Evolutionary conservation across 2,797 vertebrate species (phyloP).

Genomic region (Sebastes oblongus): DNA sequence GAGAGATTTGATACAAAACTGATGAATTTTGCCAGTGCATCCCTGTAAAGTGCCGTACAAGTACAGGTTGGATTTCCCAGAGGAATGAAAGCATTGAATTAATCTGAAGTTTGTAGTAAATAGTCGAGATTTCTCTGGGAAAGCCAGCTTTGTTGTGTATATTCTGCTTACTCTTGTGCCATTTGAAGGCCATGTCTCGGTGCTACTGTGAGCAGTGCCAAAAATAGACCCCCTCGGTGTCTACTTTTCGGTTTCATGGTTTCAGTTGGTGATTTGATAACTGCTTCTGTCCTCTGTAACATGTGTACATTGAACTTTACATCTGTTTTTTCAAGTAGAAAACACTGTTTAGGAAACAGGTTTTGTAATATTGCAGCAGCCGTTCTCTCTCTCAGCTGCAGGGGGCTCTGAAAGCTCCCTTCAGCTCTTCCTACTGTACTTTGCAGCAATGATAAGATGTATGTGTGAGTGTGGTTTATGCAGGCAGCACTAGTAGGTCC

Average conservation of each 20-base stretch:
- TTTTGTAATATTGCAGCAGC: constrained; percentile 56
- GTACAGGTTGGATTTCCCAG: constrained; percentile 44
- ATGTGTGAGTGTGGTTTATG: constrained; percentile 41
- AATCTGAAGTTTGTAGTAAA: neutral
- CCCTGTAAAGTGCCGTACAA: constrained; percentile 64
- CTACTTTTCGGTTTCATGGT: constrained; percentile 43
- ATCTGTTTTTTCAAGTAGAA: constrained; percentile 46
- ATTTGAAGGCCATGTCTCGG: constrained; percentile 65
- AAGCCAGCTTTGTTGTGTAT: constrained; percentile 43
- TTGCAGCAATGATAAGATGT: constrained; percentile 35
- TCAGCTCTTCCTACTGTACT: constrained; percentile 49
- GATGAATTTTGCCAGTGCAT: constrained; percentile 31
- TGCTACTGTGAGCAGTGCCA: constrained; percentile 72
- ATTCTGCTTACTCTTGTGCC: constrained; percentile 60
- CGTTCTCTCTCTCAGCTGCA: constrained; percentile 51
- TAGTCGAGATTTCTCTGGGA: constrained; percentile 27
- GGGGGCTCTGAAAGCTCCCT: constrained; percentile 34
- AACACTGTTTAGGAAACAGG: constrained; percentile 45
- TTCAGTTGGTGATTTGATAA: constrained; percentile 51
- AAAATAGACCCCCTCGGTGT: constrained; percentile 36
- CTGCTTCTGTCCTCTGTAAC: constrained; percentile 46
- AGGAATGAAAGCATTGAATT: constrained; percentile 14
- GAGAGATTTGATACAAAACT: constrained; percentile 39
- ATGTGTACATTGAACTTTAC: constrained; percentile 46
- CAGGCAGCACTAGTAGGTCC: constrained; percentile 21